These are phyloP conservation scores for Aphelocoma californica DNA, from an alignment of 2,797 vertebrate species.

Conservation along the genomic window DNA sequence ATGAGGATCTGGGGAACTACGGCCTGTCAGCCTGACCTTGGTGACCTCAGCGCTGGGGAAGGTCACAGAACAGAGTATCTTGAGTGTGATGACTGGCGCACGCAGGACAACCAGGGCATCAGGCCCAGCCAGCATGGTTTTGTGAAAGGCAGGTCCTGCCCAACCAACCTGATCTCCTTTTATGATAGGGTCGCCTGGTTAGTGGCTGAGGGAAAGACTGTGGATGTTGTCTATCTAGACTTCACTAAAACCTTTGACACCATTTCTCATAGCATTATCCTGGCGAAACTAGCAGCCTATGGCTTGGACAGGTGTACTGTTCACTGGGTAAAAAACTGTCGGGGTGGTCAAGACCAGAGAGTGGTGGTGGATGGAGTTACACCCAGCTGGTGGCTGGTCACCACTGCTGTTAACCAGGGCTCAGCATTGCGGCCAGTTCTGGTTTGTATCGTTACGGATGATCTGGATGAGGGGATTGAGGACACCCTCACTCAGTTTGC, in stretches of 20 bases:
- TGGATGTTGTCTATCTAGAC: neutral
- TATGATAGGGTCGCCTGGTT: neutral
- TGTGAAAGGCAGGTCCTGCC: neutral
- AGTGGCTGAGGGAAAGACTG: neutral
- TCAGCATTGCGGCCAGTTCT: neutral
- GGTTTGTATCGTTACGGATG: neutral
- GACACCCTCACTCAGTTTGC: neutral
- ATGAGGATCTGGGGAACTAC: neutral
- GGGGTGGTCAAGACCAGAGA: too few species aligned
- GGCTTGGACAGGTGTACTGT: neutral
- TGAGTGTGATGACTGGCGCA: neutral
- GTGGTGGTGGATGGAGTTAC: too few species aligned
- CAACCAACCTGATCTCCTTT: neutral
- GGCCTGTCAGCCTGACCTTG: neutral
- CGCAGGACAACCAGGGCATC: neutral
- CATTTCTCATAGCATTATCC: neutral
- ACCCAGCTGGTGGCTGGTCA: neutral
- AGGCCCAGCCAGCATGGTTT: neutral
- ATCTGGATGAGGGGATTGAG: accelerated
- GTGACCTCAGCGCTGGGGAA: neutral
- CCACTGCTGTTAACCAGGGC: too few species aligned
- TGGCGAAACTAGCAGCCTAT: neutral
- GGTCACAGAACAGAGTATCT: neutral
- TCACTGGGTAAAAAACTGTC: neutral
- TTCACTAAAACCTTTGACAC: neutral